Conservation (phyloP, 2,888 invertebrate genomes). For the Sicus ferrugineus region DNA sequence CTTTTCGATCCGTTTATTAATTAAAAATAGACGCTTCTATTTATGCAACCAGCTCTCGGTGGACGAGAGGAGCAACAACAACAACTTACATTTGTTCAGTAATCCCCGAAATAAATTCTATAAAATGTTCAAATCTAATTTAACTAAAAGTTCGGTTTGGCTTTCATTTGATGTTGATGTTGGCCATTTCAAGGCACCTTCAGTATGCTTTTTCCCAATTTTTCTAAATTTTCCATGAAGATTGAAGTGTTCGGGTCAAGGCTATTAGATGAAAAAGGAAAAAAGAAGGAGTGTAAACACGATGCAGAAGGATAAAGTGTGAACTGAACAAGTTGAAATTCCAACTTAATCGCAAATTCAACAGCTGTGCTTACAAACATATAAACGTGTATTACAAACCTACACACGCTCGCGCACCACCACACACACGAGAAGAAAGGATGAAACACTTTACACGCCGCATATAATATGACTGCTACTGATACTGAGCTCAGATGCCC, state of each 20-base stretch:
- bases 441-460: not conserved
- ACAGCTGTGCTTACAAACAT: not conserved
- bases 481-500: not conserved
- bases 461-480: not conserved
- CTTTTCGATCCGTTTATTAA: not conserved
- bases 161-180: not conserved
- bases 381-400: too few relatives aligned
- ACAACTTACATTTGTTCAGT: not conserved
- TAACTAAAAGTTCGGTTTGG: constrained; percentile 37
- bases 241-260: constrained; percentile 4
- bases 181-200: not conserved
- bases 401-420: not conserved
- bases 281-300: not conserved
- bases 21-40: not conserved
- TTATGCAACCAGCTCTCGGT: not conserved
- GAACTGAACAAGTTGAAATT: not conserved
- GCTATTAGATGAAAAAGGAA: not conserved
- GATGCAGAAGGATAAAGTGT: too few relatives aligned
- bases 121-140: constrained; percentile 35
- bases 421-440: not conserved
- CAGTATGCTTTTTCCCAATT: not conserved
- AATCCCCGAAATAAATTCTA: not conserved
- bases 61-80: not conserved
- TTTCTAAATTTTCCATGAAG: constrained; percentile 10
- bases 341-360: not conserved